These are phyloP conservation scores for Dicentrarchus labrax DNA, from an alignment of 2,113 vertebrate species.

Conservation along the genomic window DNA sequence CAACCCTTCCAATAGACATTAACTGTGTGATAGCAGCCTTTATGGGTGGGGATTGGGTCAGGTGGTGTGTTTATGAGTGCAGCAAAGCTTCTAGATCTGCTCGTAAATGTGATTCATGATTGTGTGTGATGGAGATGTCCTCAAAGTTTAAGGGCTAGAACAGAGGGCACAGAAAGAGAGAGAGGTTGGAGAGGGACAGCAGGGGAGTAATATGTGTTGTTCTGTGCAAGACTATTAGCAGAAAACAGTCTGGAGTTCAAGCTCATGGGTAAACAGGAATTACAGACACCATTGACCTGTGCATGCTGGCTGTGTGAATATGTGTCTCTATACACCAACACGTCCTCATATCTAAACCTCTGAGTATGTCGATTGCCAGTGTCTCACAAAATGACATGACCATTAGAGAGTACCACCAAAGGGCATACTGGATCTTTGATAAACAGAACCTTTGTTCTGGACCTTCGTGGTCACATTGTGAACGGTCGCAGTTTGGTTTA, in stretches of 20 bases:
- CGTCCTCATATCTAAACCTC: no score
- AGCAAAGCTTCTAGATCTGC: constrained; percentile 32
- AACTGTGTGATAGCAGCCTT: constrained; percentile 42
- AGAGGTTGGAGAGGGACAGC: background rate
- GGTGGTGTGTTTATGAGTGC: constrained; percentile 47
- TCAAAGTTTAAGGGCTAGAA: constrained; percentile 27
- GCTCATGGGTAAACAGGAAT: background rate
- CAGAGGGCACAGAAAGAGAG: constrained; percentile 9
- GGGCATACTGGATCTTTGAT: no score
- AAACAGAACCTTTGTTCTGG: no score
- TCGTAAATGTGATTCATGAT: constrained; percentile 56
- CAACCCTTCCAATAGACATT: constrained; percentile 31
- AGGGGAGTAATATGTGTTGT: background rate
- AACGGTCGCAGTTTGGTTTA: no score
- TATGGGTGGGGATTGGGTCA: constrained; percentile 25
- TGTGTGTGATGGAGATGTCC: constrained; percentile 49
- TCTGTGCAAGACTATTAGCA: background rate
- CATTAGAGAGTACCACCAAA: no score
- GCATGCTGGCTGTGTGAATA: background rate
- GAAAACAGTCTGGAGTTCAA: background rate
- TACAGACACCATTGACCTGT: background rate
- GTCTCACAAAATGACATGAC: no score
- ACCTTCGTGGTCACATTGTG: no score
- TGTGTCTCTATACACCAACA: no score
- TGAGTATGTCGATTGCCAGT: no score